A percentile compares a stretch with the other conserved stretches of the same genome.
Evolutionary conservation across 2,797 vertebrate species (phyloP).

Genomic region (Anabacerthia variegaticeps): DNA sequence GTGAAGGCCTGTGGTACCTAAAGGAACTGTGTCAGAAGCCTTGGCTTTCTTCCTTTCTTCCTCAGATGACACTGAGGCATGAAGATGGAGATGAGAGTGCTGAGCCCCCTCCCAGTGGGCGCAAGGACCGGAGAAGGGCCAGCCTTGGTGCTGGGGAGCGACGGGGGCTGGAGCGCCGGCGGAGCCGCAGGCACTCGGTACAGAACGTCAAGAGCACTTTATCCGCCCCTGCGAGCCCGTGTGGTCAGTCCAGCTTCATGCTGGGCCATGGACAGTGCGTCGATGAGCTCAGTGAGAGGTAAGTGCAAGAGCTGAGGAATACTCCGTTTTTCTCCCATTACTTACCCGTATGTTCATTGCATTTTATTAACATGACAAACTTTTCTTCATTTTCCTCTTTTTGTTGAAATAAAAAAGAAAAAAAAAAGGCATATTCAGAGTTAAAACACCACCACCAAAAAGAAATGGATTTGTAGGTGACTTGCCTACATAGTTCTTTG

Average conservation of each 20-base stretch:
- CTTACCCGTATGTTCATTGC: neutral
- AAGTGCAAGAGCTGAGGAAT: conserved; percentile 23
- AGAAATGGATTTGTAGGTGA: neutral
- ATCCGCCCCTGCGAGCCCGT: conserved; percentile 87
- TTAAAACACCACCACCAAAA: neutral
- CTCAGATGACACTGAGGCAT: conserved; percentile 84
- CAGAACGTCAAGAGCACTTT: conserved; percentile 82
- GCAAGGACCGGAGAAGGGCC: conserved; percentile 86
- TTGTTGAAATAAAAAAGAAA: neutral
- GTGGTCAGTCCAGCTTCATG: conserved; percentile 74
- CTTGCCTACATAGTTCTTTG: neutral
- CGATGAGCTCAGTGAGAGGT: conserved; percentile 90
- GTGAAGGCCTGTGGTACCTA: neutral
- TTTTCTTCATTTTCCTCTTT: neutral
- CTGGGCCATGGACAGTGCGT: conserved; percentile 74
- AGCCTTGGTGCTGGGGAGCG: conserved; percentile 83
- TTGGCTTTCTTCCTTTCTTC: neutral
- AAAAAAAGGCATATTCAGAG: neutral
- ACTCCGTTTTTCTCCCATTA: neutral
- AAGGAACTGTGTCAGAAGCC: neutral
- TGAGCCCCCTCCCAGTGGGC: conserved; percentile 78
- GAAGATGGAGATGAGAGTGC: conserved; percentile 89
- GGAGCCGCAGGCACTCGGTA: conserved; percentile 92
- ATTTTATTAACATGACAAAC: neutral
- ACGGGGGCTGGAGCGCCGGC: conserved; percentile 86